phyloP scores from a whole-genome alignment of 1,140 invertebrate species.

The Pseudomyrmex dendroicus region DNA sequence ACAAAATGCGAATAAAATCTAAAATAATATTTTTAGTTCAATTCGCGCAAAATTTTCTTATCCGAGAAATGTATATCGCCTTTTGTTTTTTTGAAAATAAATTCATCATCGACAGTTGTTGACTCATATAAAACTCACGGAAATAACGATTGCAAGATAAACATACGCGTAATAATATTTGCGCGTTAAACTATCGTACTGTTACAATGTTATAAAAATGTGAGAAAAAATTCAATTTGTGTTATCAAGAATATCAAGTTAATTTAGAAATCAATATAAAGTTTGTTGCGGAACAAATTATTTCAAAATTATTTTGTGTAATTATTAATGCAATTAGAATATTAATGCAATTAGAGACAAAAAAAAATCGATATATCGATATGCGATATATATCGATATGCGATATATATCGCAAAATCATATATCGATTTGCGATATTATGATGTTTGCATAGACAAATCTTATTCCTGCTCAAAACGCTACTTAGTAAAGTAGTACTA shows the following conservation, averaged over 20 bases:
- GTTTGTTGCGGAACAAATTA: not conserved
- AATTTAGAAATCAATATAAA: not conserved
- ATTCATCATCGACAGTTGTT: constrained; percentile 2
- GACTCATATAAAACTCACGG: not conserved
- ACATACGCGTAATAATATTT: not conserved
- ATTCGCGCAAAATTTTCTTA: not conserved
- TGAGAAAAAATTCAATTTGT: not conserved
- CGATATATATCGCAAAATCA: no score
- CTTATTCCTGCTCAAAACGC: no score
- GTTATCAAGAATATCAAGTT: not conserved
- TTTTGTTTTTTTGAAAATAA: constrained; percentile 22
- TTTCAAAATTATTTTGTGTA: not conserved
- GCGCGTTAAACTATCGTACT: not conserved
- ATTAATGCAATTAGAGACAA: no score
- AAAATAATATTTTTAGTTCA: constrained; percentile 27
- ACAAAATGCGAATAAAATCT: constrained; percentile 1
- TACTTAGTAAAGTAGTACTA: no score
- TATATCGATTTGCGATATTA: no score
- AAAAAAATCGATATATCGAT: no score
- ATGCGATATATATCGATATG: no score
- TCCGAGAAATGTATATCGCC: not conserved
- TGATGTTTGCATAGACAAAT: no score
- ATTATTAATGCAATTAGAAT: no score
- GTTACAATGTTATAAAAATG: not conserved
- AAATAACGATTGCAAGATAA: constrained; percentile 6